Conservation (phyloP, 2,797 vertebrate genomes). For the Myotis findleyi region DNA sequence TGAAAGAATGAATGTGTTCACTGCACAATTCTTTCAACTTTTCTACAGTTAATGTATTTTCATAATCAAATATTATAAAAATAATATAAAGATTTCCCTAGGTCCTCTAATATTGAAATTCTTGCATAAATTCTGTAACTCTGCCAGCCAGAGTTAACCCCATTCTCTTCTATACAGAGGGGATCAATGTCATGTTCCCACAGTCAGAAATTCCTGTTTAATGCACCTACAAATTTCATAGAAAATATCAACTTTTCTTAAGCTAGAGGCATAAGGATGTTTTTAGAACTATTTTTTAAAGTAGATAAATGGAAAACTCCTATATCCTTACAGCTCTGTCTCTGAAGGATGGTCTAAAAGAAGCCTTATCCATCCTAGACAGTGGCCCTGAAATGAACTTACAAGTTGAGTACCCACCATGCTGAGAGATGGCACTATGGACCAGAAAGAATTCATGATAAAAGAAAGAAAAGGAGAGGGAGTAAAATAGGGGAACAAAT, state of each 20-base stretch:
- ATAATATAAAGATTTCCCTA: neutral
- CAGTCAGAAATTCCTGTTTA: neutral
- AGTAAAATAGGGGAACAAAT: neutral
- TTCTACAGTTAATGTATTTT: neutral
- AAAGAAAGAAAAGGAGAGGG: neutral
- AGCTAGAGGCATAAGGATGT: neutral
- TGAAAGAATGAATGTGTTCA: neutral
- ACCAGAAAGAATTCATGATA: neutral
- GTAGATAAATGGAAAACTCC: neutral
- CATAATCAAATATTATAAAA: neutral
- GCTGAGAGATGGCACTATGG: neutral
- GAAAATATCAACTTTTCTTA: neutral
- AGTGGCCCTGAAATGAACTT: neutral
- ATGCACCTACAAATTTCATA: neutral
- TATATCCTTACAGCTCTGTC: neutral
- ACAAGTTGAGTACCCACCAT: neutral
- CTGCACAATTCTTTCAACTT: neutral
- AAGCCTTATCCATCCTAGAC: neutral
- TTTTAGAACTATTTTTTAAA: conserved; percentile 52
- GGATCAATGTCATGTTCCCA: neutral
- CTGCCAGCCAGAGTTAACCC: neutral
- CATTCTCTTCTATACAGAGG: neutral
- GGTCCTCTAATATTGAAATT: neutral
- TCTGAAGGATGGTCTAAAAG: neutral
- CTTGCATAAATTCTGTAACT: neutral